Conservation (phyloP, 2,888 invertebrate genomes). For the Ernsta delagoae region DNA sequence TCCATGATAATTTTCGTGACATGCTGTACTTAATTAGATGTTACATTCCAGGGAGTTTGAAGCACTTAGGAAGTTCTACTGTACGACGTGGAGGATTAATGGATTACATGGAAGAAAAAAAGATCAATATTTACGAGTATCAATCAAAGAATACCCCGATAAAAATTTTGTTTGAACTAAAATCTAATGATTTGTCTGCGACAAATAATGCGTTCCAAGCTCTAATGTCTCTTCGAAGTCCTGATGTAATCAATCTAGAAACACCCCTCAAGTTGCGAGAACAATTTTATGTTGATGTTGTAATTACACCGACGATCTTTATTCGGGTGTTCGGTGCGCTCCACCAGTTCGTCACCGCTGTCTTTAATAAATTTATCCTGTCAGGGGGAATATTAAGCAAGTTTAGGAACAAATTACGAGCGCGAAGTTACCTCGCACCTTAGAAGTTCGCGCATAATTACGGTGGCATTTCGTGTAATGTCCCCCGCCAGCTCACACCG, state of each 20-base stretch:
- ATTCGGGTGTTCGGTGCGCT: constrained; percentile 37
- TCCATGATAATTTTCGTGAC: constrained; percentile 7
- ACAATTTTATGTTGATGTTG: constrained; percentile 53
- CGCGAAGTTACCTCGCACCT: constrained; percentile 63
- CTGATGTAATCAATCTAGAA: neutral
- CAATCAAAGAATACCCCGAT: neutral
- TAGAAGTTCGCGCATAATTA: constrained; percentile 72
- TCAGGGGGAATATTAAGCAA: constrained; percentile 77
- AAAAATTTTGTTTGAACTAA: neutral
- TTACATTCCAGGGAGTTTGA: constrained; percentile 21
- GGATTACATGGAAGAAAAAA: too few species aligned
- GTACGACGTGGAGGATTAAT: too few species aligned
- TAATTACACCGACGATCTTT: constrained; percentile 50
- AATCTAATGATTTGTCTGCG: neutral
- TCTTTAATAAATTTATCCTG: constrained; percentile 81
- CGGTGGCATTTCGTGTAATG: constrained; percentile 63
- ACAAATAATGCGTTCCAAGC: neutral
- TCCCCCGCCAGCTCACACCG: constrained; percentile 53
- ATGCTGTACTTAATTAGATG: constrained; percentile 16
- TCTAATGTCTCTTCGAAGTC: neutral
- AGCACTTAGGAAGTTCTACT: neutral
- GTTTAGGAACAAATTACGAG: constrained; percentile 80
- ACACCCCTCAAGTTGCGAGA: constrained; percentile 8
- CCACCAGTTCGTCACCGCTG: constrained; percentile 56
- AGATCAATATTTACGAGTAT: too few species aligned